These are phyloP conservation scores for Ptyas mucosa DNA, from an alignment of 2,113 vertebrate genomes.

Conservation along the genomic window DNA sequence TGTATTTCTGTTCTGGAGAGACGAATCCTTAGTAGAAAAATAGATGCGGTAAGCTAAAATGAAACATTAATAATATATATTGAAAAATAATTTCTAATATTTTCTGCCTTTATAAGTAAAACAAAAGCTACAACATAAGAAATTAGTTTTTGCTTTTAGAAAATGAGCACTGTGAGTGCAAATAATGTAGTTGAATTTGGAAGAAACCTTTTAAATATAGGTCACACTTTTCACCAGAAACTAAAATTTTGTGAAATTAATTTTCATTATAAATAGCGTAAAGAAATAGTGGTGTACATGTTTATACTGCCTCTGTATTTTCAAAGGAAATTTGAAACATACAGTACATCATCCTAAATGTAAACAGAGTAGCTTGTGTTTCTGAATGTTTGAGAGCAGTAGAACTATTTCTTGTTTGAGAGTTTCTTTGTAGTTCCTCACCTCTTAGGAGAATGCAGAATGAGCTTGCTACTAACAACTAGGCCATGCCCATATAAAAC, in stretches of 20 bases:
- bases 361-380: neutral
- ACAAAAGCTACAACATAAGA: conserved; percentile 54
- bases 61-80: conserved; percentile 66
- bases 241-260: conserved; percentile 26
- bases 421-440: neutral
- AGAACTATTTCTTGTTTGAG: neutral
- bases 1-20: conserved; percentile 66
- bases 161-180: conserved; percentile 29
- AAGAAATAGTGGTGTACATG: neutral
- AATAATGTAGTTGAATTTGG: conserved; percentile 22
- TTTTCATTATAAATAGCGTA: conserved; percentile 21
- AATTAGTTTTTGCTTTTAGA: conserved; percentile 57
- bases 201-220: conserved; percentile 45
- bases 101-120: conserved; percentile 41
- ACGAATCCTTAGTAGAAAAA: conserved; percentile 71
- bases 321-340: accelerated
- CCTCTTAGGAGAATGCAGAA: neutral
- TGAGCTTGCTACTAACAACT: neutral
- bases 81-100: conserved; percentile 65
- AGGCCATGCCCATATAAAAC: neutral
- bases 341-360: neutral
- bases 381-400: neutral
- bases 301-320: too few species aligned
- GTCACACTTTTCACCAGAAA: conserved; percentile 33
- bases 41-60: conserved; percentile 54